Conservation (phyloP, 2,888 invertebrate genomes). For the Phrixothrix hirtus region DNA sequence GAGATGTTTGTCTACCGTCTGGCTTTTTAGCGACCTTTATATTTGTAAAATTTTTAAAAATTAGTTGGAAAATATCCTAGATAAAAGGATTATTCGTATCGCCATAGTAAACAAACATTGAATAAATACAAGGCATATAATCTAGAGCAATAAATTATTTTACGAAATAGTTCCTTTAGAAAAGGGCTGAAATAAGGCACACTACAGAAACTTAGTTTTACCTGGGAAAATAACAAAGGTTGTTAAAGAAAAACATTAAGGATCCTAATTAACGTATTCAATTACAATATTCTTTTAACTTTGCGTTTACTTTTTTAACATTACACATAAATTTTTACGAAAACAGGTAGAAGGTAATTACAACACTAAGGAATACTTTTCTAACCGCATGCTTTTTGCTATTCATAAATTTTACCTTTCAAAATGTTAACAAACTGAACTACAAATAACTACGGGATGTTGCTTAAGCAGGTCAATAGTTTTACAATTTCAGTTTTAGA, state of each 20-base stretch:
- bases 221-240: conserved; percentile 40
- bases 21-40: conserved; percentile 9
- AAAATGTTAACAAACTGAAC: conserved; percentile 25
- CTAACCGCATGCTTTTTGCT: conserved; percentile 16
- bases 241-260: conserved; percentile 41
- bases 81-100: too few relatives aligned
- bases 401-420: conserved; percentile 21
- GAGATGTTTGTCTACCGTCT: conserved; percentile 30
- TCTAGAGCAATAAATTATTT: too few relatives aligned
- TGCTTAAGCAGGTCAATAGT: too few relatives aligned
- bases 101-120: too few relatives aligned
- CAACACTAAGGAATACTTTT: conserved; percentile 17
- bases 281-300: conserved; percentile 41
- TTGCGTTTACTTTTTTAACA: conserved; percentile 35
- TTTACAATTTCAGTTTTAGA: too few relatives aligned
- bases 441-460: conserved; percentile 19
- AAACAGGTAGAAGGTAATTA: conserved; percentile 20
- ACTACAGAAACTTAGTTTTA: conserved; percentile 32
- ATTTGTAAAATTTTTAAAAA: too few relatives aligned
- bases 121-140: too few relatives aligned
- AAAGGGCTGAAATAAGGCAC: conserved; percentile 8
- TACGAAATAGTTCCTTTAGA: conserved; percentile 13
- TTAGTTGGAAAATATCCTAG: too few relatives aligned
- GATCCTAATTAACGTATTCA: conserved; percentile 46
- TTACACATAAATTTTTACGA: conserved; percentile 23